Percentiles rank a stretch among this genome's conserved stretches.
These are phyloP conservation scores for Prunella strophiata DNA, from an alignment of 2,797 vertebrate species.

Conservation along the genomic window DNA sequence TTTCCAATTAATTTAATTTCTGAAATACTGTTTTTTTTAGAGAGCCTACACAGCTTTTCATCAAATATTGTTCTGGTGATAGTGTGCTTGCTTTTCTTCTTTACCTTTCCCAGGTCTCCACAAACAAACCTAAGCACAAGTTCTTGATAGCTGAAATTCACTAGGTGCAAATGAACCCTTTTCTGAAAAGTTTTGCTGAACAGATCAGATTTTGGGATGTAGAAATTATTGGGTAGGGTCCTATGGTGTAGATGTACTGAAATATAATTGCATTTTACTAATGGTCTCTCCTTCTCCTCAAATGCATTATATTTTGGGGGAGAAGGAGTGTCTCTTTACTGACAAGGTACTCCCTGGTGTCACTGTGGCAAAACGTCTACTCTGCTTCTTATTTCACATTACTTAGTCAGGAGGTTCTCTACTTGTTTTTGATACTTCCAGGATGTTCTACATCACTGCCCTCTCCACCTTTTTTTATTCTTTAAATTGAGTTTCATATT, in stretches of 20 bases:
- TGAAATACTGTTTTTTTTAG: not conserved
- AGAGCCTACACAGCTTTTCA: not conserved
- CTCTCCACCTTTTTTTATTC: not conserved
- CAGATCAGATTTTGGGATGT: not conserved
- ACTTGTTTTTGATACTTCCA: not conserved
- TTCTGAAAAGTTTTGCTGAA: not conserved
- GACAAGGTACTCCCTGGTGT: not conserved
- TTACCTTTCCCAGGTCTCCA: not conserved
- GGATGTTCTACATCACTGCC: not conserved
- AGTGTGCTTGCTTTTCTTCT: not conserved
- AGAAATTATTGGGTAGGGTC: not conserved
- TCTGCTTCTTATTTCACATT: not conserved
- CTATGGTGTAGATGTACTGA: not conserved
- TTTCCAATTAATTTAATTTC: not conserved
- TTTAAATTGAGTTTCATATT: not conserved
- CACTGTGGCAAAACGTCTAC: not conserved
- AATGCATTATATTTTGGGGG: not conserved
- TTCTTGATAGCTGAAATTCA: not conserved
- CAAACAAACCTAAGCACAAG: not conserved
- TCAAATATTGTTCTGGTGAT: not conserved
- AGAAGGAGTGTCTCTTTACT: not conserved
- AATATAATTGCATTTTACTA: not conserved
- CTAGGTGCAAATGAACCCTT: not conserved
- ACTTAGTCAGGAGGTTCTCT: not conserved
- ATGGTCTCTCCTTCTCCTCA: not conserved